These are phyloP conservation scores for Drosophila pruinosa DNA, from an alignment of 1,140 invertebrate species.

Conservation along the genomic window DNA sequence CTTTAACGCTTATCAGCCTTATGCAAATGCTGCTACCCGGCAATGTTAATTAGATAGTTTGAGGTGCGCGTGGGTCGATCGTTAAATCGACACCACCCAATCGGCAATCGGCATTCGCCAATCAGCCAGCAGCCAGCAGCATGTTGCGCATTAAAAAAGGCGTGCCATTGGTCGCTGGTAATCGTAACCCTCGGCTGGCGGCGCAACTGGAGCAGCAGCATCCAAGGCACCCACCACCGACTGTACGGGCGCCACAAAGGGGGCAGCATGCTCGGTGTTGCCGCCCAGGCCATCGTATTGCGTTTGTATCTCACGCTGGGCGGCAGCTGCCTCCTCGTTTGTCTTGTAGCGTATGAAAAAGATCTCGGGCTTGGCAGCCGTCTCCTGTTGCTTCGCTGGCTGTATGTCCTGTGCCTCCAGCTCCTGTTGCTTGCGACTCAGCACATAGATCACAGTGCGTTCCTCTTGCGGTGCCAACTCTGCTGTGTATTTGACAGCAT, in stretches of 20 bases:
- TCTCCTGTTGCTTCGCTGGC: slow-evolving; percentile 83
- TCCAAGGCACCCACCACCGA: slow-evolving; percentile 62
- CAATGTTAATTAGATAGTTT: slow-evolving; percentile 24
- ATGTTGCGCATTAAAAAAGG: neutral
- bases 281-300: slow-evolving; percentile 74
- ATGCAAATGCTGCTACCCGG: slow-evolving; percentile 55
- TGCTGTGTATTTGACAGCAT: slow-evolving; percentile 86
- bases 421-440: slow-evolving; percentile 86
- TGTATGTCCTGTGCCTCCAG: slow-evolving; percentile 61
- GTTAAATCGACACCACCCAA: slow-evolving; percentile 28
- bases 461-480: slow-evolving; percentile 88
- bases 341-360: slow-evolving; percentile 90
- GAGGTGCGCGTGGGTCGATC: slow-evolving; percentile 30
- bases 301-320: slow-evolving; percentile 72
- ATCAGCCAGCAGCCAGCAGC: neutral
- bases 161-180: slow-evolving; percentile 33
- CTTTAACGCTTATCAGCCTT: slow-evolving; percentile 51
- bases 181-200: slow-evolving; percentile 30
- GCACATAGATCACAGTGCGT: slow-evolving; percentile 92
- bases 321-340: slow-evolving; percentile 84
- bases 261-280: slow-evolving; percentile 59
- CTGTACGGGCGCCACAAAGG: slow-evolving; percentile 54
- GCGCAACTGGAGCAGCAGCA: neutral
- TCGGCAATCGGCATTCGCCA: neutral
- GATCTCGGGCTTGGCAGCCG: slow-evolving; percentile 88